Evolutionary conservation across 2,888 invertebrate species (phyloP).

Genomic region (Apoda limacodes): DNA sequence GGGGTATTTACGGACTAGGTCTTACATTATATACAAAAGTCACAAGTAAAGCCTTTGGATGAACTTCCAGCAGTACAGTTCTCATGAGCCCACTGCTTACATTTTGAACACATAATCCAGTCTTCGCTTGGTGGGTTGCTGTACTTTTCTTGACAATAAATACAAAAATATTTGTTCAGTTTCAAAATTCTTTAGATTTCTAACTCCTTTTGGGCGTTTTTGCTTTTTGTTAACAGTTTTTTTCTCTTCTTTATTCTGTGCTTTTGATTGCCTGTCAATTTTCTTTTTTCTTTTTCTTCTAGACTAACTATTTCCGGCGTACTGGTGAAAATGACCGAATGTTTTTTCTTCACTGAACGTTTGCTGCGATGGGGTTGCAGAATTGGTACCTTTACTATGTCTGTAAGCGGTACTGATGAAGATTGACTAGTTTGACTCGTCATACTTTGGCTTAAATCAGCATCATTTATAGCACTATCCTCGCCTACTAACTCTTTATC

Average conservation of each 20-base stretch:
- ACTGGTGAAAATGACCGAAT: no score
- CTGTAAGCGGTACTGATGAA: slow-evolving; percentile 7
- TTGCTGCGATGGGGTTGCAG: slow-evolving; percentile 1
- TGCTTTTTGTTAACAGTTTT: slow-evolving; percentile 4
- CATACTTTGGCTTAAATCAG: slow-evolving; percentile 8
- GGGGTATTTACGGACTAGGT: slow-evolving; percentile 12
- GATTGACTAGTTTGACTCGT: slow-evolving; percentile 10
- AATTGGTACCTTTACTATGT: slow-evolving; percentile 3
- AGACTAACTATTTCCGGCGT: slow-evolving; percentile 7
- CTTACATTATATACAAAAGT: slow-evolving; percentile 5
- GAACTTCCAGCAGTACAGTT: slow-evolving; percentile 7
- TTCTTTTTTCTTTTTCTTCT: slow-evolving; percentile 8
- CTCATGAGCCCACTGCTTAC: slow-evolving; percentile 10
- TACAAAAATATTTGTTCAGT: slow-evolving; percentile 7
- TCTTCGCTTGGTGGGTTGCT: slow-evolving; percentile 6
- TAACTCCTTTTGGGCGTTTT: slow-evolving; percentile 8
- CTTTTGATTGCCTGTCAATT: no score
- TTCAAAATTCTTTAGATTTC: slow-evolving; percentile 9
- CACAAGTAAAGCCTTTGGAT: slow-evolving; percentile 9
- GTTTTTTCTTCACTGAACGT: no score
- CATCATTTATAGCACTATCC: slow-evolving; percentile 6
- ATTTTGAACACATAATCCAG: slow-evolving; percentile 13
- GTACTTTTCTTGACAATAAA: slow-evolving; percentile 10
- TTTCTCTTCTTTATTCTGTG: no score
- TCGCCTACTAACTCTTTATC: no score